A percentile compares a stretch with the other conserved stretches of the same genome.
Conservation (phyloP, 2,797 vertebrate genomes). For the Carduelis carduelis region DNA sequence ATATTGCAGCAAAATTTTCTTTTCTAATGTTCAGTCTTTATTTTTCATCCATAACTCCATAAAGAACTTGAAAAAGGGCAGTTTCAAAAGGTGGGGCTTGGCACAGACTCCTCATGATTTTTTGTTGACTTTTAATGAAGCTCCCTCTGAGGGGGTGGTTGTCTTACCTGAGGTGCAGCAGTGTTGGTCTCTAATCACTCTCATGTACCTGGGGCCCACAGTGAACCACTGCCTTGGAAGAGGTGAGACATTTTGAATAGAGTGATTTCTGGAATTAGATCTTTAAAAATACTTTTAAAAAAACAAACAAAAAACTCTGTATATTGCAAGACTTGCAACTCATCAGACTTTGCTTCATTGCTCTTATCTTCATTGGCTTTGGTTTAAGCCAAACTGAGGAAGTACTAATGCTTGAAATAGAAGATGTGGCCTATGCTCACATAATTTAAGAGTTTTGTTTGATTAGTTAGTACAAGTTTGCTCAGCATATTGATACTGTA, state of each 20-base stretch:
- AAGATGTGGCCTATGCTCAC: neutral
- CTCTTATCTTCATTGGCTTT: neutral
- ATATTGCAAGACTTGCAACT: neutral
- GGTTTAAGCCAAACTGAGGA: neutral
- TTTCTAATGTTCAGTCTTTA: neutral
- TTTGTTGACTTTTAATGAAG: neutral
- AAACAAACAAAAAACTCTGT: fast-evolving
- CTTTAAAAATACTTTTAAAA: neutral
- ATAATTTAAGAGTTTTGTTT: neutral
- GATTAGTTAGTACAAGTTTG: neutral
- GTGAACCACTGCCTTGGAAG: neutral
- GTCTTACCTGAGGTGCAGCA: neutral
- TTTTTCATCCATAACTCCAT: neutral
- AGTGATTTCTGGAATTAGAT: neutral
- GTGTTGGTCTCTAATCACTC: neutral
- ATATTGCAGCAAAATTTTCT: neutral
- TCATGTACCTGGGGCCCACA: fast-evolving
- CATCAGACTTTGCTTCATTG: neutral
- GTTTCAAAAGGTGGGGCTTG: neutral
- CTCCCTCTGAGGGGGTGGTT: neutral
- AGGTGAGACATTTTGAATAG: neutral
- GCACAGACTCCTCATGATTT: neutral
- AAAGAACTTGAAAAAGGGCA: neutral
- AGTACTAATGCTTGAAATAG: fast-evolving
- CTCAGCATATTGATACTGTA: neutral